Percentiles rank a stretch among this genome's conserved stretches.
Conservation (phyloP, 2,888 invertebrate genomes). For the Harmothoe impar region DNA sequence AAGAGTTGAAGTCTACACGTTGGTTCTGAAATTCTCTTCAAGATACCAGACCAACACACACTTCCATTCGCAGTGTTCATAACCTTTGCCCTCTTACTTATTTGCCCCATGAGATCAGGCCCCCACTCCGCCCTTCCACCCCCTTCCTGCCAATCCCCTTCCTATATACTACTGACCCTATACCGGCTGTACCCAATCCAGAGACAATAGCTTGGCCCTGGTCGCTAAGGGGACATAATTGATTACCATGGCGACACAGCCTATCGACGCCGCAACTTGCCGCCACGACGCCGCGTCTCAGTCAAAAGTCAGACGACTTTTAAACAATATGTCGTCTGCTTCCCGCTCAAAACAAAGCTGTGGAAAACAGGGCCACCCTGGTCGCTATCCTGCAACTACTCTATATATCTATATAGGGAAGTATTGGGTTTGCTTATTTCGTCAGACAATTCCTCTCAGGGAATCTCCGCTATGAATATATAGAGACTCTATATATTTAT, state of each 20-base stretch:
- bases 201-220: neutral
- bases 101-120: neutral
- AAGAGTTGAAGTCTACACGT: too few relatives aligned
- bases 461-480: too few relatives aligned
- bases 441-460: too few relatives aligned
- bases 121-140: too few relatives aligned
- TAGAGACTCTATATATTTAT: too few relatives aligned
- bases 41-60: neutral
- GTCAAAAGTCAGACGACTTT: conserved; percentile 44
- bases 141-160: neutral
- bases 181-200: neutral
- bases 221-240: conserved; percentile 6
- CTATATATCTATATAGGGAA: too few relatives aligned
- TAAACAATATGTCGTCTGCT: conserved; percentile 11
- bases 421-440: too few relatives aligned
- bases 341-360: neutral
- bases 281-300: conserved; percentile 10
- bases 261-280: neutral
- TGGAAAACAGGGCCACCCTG: neutral
- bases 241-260: conserved; percentile 7
- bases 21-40: too few relatives aligned
- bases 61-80: conserved; percentile 20
- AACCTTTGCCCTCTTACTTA: neutral
- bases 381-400: too few relatives aligned
- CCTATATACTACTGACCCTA: neutral